These are phyloP conservation scores for Ceramica pisi DNA, from an alignment of 2,888 invertebrate genomes.

Conservation along the genomic window DNA sequence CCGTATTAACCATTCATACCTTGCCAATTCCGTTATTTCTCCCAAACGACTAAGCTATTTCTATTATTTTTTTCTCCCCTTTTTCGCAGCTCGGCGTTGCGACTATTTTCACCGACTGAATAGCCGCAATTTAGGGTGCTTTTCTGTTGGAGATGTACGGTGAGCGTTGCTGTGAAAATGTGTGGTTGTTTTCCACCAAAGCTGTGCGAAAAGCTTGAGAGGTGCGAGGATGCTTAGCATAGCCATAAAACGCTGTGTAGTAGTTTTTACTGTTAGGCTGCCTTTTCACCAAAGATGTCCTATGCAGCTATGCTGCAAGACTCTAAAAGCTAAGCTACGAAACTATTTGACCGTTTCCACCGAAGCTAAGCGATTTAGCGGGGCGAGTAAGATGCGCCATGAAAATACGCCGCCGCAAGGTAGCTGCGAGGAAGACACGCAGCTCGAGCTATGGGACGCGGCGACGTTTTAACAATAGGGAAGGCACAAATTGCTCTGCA, in stretches of 20 bases:
- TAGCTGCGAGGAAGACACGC: too few species aligned
- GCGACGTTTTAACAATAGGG: too few species aligned
- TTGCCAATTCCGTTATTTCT: constrained; percentile 84
- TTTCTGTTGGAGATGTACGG: not conserved
- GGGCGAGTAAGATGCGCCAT: too few species aligned
- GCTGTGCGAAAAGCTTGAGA: not conserved
- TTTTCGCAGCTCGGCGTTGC: constrained; percentile 37
- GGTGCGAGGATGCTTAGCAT: not conserved
- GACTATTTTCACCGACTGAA: constrained; percentile 60
- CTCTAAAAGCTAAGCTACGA: too few species aligned
- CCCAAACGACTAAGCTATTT: constrained; percentile 75
- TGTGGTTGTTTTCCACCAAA: not conserved
- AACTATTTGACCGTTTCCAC: too few species aligned
- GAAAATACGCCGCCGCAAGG: too few species aligned
- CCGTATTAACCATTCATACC: constrained; percentile 87
- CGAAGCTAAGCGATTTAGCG: too few species aligned
- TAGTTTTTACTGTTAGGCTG: too few species aligned
- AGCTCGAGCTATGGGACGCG: too few species aligned
- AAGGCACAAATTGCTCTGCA: too few species aligned
- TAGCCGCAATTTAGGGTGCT: constrained; percentile 55
- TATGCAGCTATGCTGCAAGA: too few species aligned
- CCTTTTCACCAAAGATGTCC: too few species aligned
- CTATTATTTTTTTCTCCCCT: constrained; percentile 66
- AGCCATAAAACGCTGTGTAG: not conserved
- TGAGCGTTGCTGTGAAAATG: not conserved